Percentiles rank a stretch among this genome's conserved stretches.
Evolutionary conservation across 2,113 vertebrate species (phyloP).

Genomic region (Lophura nycthemera): DNA sequence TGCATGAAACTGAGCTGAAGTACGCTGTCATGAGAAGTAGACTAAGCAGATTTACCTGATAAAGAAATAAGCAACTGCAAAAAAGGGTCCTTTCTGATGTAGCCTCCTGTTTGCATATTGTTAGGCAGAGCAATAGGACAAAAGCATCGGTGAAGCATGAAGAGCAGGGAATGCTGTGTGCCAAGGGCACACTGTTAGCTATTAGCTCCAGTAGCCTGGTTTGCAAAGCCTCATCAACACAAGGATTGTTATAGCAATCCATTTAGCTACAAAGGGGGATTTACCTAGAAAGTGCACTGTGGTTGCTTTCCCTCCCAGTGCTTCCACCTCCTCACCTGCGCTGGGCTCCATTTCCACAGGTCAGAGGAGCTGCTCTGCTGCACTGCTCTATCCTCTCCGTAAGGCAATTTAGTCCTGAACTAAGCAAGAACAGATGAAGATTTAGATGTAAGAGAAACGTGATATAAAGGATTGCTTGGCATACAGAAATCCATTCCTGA

Average conservation of each 20-base stretch:
- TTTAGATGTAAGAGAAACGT: rapidly evolving
- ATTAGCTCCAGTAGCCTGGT: conserved; percentile 6
- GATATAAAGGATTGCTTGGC: rapidly evolving
- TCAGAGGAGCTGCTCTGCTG: neutral
- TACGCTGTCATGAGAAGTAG: neutral
- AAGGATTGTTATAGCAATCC: conserved; percentile 47
- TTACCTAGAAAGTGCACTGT: neutral
- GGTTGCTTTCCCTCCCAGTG: neutral
- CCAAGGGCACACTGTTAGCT: neutral
- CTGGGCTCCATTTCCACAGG: neutral
- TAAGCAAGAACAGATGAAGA: neutral
- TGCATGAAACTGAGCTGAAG: neutral
- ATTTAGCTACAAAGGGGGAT: conserved; percentile 49
- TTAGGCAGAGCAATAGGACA: neutral
- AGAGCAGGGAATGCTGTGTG: neutral
- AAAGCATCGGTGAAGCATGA: neutral
- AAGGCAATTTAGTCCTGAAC: neutral
- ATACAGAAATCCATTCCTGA: neutral
- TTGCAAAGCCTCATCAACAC: conserved; percentile 58
- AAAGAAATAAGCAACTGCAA: neutral
- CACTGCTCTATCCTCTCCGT: neutral
- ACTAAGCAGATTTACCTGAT: neutral
- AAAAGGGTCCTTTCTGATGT: neutral
- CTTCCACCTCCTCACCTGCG: neutral
- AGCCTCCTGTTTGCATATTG: neutral